Evolutionary conservation across 2,113 vertebrate species (phyloP).

Genomic region (Himantopus leucocephalus): DNA sequence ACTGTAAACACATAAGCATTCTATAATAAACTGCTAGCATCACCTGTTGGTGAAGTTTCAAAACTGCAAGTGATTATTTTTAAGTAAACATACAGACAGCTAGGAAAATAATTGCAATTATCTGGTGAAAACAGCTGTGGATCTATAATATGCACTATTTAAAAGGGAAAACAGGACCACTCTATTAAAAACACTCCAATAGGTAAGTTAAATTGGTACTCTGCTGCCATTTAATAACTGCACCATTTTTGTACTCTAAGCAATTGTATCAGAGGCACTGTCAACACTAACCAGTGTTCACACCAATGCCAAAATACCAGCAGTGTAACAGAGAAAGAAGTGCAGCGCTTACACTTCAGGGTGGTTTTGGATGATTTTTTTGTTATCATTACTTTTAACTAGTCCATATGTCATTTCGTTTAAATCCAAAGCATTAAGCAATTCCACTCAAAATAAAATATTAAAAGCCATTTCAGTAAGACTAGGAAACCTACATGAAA

Average conservation of each 20-base stretch:
- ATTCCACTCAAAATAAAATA: background rate
- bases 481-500: conserved; percentile 64
- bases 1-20: accelerated
- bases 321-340: background rate
- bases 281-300: background rate
- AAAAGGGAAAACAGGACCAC: background rate
- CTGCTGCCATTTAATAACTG: background rate
- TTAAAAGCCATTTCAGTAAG: conserved; percentile 13
- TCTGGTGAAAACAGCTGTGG: background rate
- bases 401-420: background rate
- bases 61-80: conserved; percentile 13
- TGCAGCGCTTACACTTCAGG: background rate
- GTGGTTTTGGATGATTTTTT: background rate
- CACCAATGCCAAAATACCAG: background rate
- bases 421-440: background rate
- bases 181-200: background rate
- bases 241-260: background rate
- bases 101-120: background rate
- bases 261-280: background rate
- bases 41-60: background rate
- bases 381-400: background rate
- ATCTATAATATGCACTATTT: background rate
- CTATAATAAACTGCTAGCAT: background rate
- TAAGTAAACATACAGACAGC: background rate
- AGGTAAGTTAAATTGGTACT: background rate